Percentiles rank a stretch among this genome's conserved stretches.
These are phyloP conservation scores for Matsumyia berberina DNA, from an alignment of 2,888 invertebrate species.

Conservation along the genomic window DNA sequence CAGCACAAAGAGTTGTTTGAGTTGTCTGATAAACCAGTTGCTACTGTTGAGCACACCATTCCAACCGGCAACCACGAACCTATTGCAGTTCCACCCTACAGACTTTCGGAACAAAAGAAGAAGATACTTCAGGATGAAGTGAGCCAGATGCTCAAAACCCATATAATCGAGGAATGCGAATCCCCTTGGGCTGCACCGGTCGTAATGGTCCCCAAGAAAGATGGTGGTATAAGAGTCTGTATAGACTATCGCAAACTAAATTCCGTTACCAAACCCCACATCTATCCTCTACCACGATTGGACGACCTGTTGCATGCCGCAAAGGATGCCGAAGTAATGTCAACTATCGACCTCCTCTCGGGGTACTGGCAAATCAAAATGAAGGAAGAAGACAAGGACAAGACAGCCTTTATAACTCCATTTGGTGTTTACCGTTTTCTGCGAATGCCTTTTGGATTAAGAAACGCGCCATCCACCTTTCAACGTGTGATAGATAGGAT, in stretches of 20 bases:
- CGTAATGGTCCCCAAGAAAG: slow-evolving; percentile 81
- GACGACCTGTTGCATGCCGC: slow-evolving; percentile 82
- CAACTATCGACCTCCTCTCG: slow-evolving; percentile 80
- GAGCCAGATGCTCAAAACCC: slow-evolving; percentile 79
- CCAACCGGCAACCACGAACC: slow-evolving; percentile 79
- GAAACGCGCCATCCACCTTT: slow-evolving; percentile 80
- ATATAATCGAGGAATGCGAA: slow-evolving; percentile 81
- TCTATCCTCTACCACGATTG: slow-evolving; percentile 82
- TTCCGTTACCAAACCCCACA: slow-evolving; percentile 78
- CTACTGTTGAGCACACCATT: slow-evolving; percentile 76
- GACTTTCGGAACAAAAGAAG: slow-evolving; percentile 78
- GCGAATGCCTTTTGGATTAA: slow-evolving; percentile 81
- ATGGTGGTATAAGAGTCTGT: slow-evolving; percentile 79
- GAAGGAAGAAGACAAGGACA: slow-evolving; percentile 78
- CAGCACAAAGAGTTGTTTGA: slow-evolving; percentile 21
- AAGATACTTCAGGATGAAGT: slow-evolving; percentile 74
- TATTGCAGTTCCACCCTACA: slow-evolving; percentile 80
- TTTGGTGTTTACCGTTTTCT: slow-evolving; percentile 79
- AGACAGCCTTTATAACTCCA: slow-evolving; percentile 80
- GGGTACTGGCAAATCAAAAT: slow-evolving; percentile 82
- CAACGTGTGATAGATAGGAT: slow-evolving; percentile 79
- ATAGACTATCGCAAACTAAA: slow-evolving; percentile 80
- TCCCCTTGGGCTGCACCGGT: slow-evolving; percentile 81
- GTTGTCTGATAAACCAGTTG: slow-evolving; percentile 1
- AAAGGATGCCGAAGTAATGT: slow-evolving; percentile 78